phyloP scores from a whole-genome alignment of 2,888 invertebrate species.

The Cactoblastis cactorum region DNA sequence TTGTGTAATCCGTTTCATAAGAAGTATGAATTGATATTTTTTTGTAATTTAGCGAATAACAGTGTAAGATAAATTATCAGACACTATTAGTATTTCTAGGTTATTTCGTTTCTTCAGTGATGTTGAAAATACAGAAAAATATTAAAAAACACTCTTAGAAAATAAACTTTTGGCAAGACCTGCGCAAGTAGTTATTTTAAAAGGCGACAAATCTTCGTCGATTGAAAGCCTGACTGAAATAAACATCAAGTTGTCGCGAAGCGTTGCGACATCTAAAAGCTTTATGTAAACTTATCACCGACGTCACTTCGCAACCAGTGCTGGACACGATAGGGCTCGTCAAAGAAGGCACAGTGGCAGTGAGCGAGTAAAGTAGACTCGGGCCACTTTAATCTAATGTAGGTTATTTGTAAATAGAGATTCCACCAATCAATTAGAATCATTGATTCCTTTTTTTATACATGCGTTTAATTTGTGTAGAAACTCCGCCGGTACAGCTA shows the following conservation, averaged over 20 bases:
- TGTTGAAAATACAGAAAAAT: neutral
- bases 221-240: conserved; percentile 1
- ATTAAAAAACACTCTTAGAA: neutral
- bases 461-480: neutral
- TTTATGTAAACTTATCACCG: conserved; percentile 14
- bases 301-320: conserved; percentile 13
- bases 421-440: too few relatives aligned
- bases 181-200: conserved; percentile 5
- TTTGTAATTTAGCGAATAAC: too few relatives aligned
- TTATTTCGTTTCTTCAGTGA: too few relatives aligned
- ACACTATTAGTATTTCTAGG: too few relatives aligned
- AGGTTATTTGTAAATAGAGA: neutral
- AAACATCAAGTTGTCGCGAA: conserved; percentile 8
- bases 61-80: too few relatives aligned
- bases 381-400: neutral
- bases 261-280: conserved; percentile 14
- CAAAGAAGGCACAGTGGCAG: conserved; percentile 7
- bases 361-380: neutral
- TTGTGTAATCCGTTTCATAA: too few relatives aligned
- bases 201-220: conserved; percentile 3
- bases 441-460: neutral
- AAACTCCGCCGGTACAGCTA: neutral
- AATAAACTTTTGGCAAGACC: conserved; percentile 1
- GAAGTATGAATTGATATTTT: too few relatives aligned
- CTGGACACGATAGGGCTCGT: conserved; percentile 10